Conservation (phyloP, 2,113 vertebrate species). For the Cervus canadensis region DNA sequence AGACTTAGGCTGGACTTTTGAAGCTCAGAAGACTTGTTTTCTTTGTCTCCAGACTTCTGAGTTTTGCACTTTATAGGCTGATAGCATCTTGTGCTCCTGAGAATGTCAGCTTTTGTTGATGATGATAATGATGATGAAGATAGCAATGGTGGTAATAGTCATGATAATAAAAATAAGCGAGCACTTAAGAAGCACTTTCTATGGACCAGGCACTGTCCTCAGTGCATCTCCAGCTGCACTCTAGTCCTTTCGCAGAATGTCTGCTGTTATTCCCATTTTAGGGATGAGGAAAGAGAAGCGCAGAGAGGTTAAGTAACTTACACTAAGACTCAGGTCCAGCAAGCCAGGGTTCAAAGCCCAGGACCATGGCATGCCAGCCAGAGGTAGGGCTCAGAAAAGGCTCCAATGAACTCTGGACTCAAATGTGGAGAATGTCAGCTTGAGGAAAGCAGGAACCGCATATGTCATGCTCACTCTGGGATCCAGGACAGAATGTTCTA, state of each 20-base stretch:
- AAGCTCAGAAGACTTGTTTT: background rate
- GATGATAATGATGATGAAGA: background rate
- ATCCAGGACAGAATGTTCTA: background rate
- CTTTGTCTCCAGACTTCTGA: background rate
- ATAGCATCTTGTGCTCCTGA: background rate
- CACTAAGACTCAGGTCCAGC: background rate
- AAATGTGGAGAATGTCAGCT: background rate
- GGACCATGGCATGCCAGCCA: background rate
- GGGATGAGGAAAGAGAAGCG: background rate
- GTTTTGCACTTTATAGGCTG: background rate
- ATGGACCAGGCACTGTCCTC: background rate
- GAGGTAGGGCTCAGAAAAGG: background rate
- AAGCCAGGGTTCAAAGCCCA: background rate
- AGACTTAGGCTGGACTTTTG: background rate
- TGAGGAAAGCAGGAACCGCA: background rate
- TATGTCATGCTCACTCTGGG: background rate
- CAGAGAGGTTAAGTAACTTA: background rate
- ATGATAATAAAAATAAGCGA: background rate
- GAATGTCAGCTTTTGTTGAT: background rate
- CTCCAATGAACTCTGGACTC: background rate
- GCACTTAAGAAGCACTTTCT: background rate
- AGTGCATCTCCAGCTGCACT: background rate
- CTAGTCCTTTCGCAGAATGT: background rate
- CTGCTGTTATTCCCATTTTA: background rate
- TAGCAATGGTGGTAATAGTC: background rate